A percentile compares a stretch with the other conserved stretches of the same genome.
Evolutionary conservation across 35 echinoderm and acorn worm species (phyloP).

Genomic region (Eucidaris tribuloides): DNA sequence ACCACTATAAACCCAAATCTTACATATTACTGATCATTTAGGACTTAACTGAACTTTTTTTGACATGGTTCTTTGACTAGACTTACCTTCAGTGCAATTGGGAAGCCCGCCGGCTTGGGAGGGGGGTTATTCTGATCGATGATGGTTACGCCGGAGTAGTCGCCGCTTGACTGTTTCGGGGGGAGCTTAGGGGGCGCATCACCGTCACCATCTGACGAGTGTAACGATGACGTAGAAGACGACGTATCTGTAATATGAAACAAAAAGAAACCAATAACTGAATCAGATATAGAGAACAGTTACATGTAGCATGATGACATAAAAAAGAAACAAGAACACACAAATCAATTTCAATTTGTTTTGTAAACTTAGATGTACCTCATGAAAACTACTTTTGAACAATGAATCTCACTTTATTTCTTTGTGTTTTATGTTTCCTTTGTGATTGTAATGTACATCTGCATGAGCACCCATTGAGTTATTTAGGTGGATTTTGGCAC

Average conservation of each 20-base stretch:
- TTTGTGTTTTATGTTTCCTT: too few relatives aligned
- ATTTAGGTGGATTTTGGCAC: too few relatives aligned
- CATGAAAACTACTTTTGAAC: too few relatives aligned
- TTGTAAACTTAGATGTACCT: too few relatives aligned
- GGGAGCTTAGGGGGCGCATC: conserved; percentile 83
- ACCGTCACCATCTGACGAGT: conserved; percentile 55
- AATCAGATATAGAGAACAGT: too few relatives aligned
- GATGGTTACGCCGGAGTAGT: conserved; percentile 19
- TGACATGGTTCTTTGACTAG: background rate
- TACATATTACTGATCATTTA: background rate
- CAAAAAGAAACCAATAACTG: background rate
- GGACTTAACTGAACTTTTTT: background rate
- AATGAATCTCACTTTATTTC: too few relatives aligned
- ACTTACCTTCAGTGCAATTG: conserved; percentile 20
- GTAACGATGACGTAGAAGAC: background rate
- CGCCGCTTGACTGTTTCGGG: conserved; percentile 67
- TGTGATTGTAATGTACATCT: too few relatives aligned
- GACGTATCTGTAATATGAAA: background rate
- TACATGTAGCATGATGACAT: too few relatives aligned
- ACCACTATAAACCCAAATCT: background rate
- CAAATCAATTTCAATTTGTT: too few relatives aligned
- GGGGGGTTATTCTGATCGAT: conserved; percentile 32
- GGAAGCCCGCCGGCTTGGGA: conserved; percentile 24
- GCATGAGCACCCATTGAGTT: too few relatives aligned
- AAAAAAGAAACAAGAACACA: too few relatives aligned